Evolutionary conservation across 2,888 invertebrate species (phyloP), one percentile per base, ranked within the genome.

Genomic region (Harpalus rubripes): DNA sequence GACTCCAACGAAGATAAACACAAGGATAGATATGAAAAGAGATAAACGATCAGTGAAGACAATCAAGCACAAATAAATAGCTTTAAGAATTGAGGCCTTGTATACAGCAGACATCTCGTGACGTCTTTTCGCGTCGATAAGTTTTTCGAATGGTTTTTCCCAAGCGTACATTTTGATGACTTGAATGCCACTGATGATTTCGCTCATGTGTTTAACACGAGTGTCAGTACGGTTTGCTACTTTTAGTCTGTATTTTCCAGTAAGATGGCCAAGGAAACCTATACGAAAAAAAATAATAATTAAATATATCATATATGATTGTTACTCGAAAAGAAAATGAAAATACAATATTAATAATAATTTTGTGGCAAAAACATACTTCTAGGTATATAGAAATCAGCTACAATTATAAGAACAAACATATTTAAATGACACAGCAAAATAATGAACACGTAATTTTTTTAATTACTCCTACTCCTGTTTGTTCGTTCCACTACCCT

Each of bases 11-110:
- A 96, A 91, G 7, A 95, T 94, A 88, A 94, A 96, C 0, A 95
- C 93, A 44, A 96, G 92, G 78, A 97, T 93, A 0, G 96, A 96
- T 79, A 95, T 93, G 88, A 95, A 96, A 12, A 97, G 92, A 0
- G 97, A 95, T 61, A 96, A 93, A 86, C 97, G 94, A 87, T 96
- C 95, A 0, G 96, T 95, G 89, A 96, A 96, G 63, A 97, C 95
- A 87, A 93, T 88, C 86, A 92, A 89, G 0, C 94, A 93, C 15
- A 93, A 91, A 7, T 93, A 94, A 87, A 94, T 93, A 0, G 93
- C 94, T 88, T 93, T 92, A 85, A 94, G 92, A 90, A 93, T 93
- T 0, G 94, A 93, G 8, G 94, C 93, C 15, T 92, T 90, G 87
- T 92, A 91, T 84, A 95, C 92, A 81, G 93, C 93, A 81, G 92